A percentile compares a stretch with the other conserved stretches of the same genome.
These are phyloP conservation scores for Yponomeuta evonymella DNA, from an alignment of 2,888 invertebrate species.

Conservation along the genomic window DNA sequence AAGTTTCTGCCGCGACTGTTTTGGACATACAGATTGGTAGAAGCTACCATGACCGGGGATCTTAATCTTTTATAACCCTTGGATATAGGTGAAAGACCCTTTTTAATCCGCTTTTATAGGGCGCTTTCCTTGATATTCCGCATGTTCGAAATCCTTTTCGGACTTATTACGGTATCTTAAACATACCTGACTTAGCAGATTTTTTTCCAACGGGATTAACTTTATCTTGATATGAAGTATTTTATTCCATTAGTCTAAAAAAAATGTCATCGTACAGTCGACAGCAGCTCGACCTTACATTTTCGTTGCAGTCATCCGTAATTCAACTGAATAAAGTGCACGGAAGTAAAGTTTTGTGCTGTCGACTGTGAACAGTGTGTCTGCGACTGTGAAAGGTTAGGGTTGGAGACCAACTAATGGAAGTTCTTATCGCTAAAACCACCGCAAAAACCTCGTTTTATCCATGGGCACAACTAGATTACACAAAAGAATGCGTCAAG, in stretches of 20 bases:
- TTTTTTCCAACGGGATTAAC: background rate
- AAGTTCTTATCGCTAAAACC: background rate
- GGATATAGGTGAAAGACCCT: background rate
- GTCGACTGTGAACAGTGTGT: too few relatives aligned
- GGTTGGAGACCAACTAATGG: too few relatives aligned
- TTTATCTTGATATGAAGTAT: too few relatives aligned
- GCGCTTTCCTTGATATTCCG: background rate
- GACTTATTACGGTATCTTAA: background rate
- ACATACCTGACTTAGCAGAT: background rate
- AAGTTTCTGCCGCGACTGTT: background rate
- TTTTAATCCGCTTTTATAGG: background rate
- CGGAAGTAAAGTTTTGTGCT: too few relatives aligned
- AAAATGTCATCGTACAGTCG: too few relatives aligned
- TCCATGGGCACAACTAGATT: background rate
- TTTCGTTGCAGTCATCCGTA: too few relatives aligned
- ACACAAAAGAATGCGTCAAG: slow-evolving; percentile 58
- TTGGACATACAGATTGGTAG: background rate
- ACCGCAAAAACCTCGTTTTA: background rate
- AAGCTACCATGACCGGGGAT: background rate
- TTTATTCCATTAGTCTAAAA: too few relatives aligned
- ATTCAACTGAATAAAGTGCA: too few relatives aligned
- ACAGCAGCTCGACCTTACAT: too few relatives aligned
- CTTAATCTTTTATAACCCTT: background rate
- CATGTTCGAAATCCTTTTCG: background rate
- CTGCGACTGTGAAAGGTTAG: background rate